Percentiles rank a stretch among this genome's conserved stretches.
These are phyloP conservation scores for Pristionchus entomophagus DNA, from an alignment of 2,888 invertebrate species.

Conservation along the genomic window DNA sequence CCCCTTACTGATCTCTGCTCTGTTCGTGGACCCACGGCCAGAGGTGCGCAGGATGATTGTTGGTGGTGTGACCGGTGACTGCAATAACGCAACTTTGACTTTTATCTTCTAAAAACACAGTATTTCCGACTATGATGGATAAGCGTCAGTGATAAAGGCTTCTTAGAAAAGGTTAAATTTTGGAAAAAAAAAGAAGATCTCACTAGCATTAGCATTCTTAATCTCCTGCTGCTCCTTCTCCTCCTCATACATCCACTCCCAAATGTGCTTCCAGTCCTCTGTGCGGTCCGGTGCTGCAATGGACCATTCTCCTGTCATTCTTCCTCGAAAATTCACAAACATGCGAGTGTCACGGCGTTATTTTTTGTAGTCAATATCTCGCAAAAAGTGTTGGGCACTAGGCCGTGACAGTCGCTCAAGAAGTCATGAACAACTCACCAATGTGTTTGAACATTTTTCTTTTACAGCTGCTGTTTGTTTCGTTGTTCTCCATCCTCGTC, in stretches of 20 bases:
- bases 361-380: no score
- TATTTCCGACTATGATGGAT: no score
- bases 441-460: no score
- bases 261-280: background rate
- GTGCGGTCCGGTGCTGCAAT: no score
- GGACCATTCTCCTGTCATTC: no score
- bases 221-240: background rate
- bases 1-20: background rate
- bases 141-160: background rate
- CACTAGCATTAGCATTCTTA: background rate
- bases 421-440: no score
- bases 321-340: no score
- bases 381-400: no score
- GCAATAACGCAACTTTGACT: background rate
- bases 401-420: no score
- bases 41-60: background rate
- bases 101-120: background rate
- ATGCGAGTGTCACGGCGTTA: no score
- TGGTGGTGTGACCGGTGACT: background rate
- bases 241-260: slow-evolving; percentile 23
- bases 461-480: no score
- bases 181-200: background rate
- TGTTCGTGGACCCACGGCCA: slow-evolving; percentile 27
- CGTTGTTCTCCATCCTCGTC: no score
- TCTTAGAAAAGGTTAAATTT: background rate